Percentiles rank a stretch among this genome's conserved stretches.
phyloP scores from a whole-genome alignment of 1,140 invertebrate species.

The Scaptomyza hsui region DNA sequence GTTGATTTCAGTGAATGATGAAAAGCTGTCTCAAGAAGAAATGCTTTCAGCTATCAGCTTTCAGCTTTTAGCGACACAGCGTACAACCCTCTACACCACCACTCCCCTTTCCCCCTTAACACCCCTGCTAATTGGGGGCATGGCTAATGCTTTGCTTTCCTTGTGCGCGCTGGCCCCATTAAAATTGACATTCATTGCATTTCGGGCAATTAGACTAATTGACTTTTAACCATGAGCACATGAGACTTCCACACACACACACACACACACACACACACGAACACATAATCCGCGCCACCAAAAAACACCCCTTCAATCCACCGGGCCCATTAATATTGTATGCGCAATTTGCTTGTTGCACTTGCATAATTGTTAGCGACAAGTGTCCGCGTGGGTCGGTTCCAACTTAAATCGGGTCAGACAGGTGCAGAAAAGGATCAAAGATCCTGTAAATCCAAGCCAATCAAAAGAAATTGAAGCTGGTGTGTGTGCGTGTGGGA shows the following conservation, averaged over 20 bases:
- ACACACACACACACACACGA: background rate
- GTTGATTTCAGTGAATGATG: conserved; percentile 62
- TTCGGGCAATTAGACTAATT: conserved; percentile 76
- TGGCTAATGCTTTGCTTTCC: conserved; percentile 19
- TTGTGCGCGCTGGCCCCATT: conserved; percentile 72
- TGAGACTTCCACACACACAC: conserved; percentile 29
- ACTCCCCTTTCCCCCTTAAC: too few relatives aligned
- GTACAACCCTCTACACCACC: background rate
- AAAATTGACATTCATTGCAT: conserved; percentile 77
- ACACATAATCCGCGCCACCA: too few relatives aligned
- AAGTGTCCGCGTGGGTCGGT: background rate
- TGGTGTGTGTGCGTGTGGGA: background rate
- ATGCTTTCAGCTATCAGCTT: conserved; percentile 36
- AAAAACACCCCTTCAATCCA: background rate
- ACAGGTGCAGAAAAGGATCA: too few relatives aligned
- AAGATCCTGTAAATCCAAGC: background rate
- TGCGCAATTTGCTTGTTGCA: conserved; percentile 29
- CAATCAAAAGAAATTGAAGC: background rate
- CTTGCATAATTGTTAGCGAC: conserved; percentile 15
- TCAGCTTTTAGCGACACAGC: conserved; percentile 23
- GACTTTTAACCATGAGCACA: conserved; percentile 71
- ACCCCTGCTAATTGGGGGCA: conserved; percentile 28
- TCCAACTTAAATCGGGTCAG: background rate
- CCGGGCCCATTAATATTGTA: conserved; percentile 52
- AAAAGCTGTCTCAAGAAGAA: conserved; percentile 45